Base-by-base conservation (phyloP, 1,140 invertebrate genomes). In the Papilio polytes region DNA sequence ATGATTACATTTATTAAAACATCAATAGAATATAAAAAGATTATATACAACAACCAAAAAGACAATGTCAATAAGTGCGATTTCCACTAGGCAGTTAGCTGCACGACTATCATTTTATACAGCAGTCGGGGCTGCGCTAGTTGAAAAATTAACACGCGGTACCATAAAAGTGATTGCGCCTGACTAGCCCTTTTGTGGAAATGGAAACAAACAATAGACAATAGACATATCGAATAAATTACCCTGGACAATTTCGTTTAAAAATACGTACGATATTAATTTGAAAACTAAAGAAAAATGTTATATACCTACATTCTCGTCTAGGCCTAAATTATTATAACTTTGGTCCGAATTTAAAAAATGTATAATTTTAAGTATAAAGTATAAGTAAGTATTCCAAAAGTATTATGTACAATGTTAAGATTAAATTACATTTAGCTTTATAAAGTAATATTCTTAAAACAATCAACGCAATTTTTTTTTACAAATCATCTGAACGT, bases 221-320 rank as follows among this genome's bases (percentile, higher is more conserved):
- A 15, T 31, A 15, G 13, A 70, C 8, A 13, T 63, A 63, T 9
- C 63, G 63, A 70, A 31, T 18, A 31, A 70, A 31, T 31, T 70
- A 70, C 63, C 63, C 63, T 70, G 63, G 13, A 70, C 15, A 70
- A 70, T 70, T 70, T 70, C 63, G 63, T 70, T 70, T 70, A 18
- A 31, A 36, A 36, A n/a, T 70, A 13, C 20, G 22, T 63, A 22
- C 3, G 15, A 8, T 36, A 36, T 70, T 13, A 70, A 70, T 70
- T 36, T 63, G 13, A 15, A 31, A 31, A 70, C 22, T 1, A 70
- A 70, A 70, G 6, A 13, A 70, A 36, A 70, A 56, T 56, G 36
- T 70, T 70, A 1, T 31, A 15, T 18, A 36, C 15, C 31, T 13
- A 18, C 22, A 31, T 13, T 3, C 59, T 63, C 26, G 59, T 70